A percentile compares a stretch with the other conserved stretches of the same genome.
Evolutionary conservation across 2,113 vertebrate species (phyloP).

Genomic region (Laticauda laticaudata): DNA sequence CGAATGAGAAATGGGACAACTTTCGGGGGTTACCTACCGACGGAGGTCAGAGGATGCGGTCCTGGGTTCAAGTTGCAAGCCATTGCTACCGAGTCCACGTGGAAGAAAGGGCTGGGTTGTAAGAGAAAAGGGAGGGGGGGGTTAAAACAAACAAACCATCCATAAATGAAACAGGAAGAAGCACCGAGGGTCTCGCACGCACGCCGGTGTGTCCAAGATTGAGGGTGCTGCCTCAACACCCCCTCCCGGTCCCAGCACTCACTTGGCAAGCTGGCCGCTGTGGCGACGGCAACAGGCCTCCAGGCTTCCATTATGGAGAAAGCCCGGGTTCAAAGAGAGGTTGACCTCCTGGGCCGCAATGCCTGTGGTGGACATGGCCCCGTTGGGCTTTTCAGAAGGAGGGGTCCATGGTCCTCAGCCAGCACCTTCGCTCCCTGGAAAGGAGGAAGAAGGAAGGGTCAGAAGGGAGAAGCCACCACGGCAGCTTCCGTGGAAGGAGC

Average conservation of each 20-base stretch:
- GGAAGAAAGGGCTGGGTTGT: constrained; percentile 79
- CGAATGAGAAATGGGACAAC: rapidly evolving
- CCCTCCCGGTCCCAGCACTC: constrained; percentile 55
- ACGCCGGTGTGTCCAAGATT: not conserved
- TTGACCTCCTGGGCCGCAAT: constrained; percentile 88
- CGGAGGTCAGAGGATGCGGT: constrained; percentile 51
- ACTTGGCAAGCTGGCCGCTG: constrained; percentile 81
- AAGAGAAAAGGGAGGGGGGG: constrained; percentile 10
- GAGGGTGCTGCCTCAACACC: no score
- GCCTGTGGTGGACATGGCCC: constrained; percentile 88
- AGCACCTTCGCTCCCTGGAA: not conserved
- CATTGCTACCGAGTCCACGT: constrained; percentile 74
- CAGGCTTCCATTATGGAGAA: constrained; percentile 82
- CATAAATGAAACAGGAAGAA: rapidly evolving
- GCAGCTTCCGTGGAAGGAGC: not conserved
- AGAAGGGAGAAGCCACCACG: not conserved
- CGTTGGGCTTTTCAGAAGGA: constrained; percentile 18
- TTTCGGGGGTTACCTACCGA: constrained; percentile 55
- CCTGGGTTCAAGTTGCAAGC: constrained; percentile 72
- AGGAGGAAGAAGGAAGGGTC: not conserved
- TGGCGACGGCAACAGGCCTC: constrained; percentile 81
- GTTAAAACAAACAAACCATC: no score
- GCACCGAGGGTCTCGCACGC: not conserved
- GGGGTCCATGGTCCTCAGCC: not conserved
- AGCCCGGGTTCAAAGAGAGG: constrained; percentile 82